These are phyloP conservation scores for Seriola quinqueradiata DNA, from an alignment of 2,113 vertebrate species.

Conservation along the genomic window DNA sequence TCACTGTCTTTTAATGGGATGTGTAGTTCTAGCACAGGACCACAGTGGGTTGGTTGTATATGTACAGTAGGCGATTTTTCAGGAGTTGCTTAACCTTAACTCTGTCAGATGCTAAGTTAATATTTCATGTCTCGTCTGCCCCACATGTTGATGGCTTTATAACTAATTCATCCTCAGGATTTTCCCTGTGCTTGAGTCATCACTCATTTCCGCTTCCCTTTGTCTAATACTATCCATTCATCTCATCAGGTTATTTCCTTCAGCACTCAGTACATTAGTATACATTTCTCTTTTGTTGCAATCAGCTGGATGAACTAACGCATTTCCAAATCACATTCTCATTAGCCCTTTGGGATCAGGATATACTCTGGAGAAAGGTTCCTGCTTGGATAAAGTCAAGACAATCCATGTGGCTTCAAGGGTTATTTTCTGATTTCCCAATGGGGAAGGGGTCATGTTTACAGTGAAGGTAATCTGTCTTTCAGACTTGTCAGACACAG, in stretches of 20 bases:
- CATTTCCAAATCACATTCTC: slow-evolving; percentile 14
- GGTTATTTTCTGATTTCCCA: slow-evolving; percentile 69
- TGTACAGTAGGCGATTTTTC: slow-evolving; percentile 19
- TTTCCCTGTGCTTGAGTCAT: slow-evolving; percentile 67
- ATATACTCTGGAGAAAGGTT: slow-evolving; percentile 28
- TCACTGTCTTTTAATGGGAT: slow-evolving; percentile 17
- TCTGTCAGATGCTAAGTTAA: slow-evolving; percentile 74
- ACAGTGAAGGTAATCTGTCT: slow-evolving; percentile 65
- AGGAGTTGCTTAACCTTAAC: slow-evolving; percentile 63
- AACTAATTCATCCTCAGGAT: slow-evolving; percentile 80
- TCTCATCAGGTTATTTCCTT: slow-evolving; percentile 39
- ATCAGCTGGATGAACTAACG: slow-evolving; percentile 44
- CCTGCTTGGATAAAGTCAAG: slow-evolving; percentile 53
- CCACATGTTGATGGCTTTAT: slow-evolving; percentile 79
- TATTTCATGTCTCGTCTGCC: slow-evolving; percentile 82
- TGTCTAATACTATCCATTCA: slow-evolving; percentile 18
- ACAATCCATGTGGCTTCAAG: slow-evolving; percentile 53
- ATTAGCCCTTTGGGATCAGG: slow-evolving; percentile 45
- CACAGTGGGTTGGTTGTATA: slow-evolving; percentile 21
- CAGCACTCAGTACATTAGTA: slow-evolving; percentile 26
- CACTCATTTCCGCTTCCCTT: slow-evolving; percentile 35
- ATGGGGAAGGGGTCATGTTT: slow-evolving; percentile 69
- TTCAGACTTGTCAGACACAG: slow-evolving; percentile 36
- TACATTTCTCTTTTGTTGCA: slow-evolving; percentile 30
- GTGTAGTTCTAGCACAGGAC: slow-evolving; percentile 20